Evolutionary conservation across 2,797 vertebrate genomes (phyloP).

Genomic region (Florisuga fusca): DNA sequence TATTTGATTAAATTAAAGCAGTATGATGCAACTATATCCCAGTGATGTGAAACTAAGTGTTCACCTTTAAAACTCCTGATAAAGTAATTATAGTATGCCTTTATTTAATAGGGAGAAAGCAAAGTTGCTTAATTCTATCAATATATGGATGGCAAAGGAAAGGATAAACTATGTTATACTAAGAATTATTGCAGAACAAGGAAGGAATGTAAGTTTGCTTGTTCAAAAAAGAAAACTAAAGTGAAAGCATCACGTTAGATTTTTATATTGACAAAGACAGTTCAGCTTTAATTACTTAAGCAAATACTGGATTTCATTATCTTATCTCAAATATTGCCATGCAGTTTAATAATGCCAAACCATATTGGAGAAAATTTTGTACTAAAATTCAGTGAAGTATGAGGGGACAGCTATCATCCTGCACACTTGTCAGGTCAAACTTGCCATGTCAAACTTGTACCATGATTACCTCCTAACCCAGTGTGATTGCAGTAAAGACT

Average conservation of each 20-base stretch:
- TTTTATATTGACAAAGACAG: background rate
- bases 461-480: background rate
- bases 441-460: background rate
- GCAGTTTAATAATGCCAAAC: background rate
- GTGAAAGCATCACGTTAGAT: background rate
- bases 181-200: background rate
- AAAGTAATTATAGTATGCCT: background rate
- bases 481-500: background rate
- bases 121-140: background rate
- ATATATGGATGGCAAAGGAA: background rate
- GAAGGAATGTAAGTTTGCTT: background rate
- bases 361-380: background rate
- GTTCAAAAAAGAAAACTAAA: background rate
- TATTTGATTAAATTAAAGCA: constrained; percentile 15
- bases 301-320: background rate
- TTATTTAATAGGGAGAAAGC: background rate
- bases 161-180: background rate
- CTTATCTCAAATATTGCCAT: background rate
- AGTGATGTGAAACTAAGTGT: background rate
- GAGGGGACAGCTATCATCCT: background rate
- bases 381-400: background rate
- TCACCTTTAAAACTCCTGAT: background rate
- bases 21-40: background rate
- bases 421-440: background rate
- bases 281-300: background rate